Evolutionary conservation across 2,113 vertebrate genomes (phyloP), one percentile per base, ranked within the genome.

Genomic region (Nothocercus julius): DNA sequence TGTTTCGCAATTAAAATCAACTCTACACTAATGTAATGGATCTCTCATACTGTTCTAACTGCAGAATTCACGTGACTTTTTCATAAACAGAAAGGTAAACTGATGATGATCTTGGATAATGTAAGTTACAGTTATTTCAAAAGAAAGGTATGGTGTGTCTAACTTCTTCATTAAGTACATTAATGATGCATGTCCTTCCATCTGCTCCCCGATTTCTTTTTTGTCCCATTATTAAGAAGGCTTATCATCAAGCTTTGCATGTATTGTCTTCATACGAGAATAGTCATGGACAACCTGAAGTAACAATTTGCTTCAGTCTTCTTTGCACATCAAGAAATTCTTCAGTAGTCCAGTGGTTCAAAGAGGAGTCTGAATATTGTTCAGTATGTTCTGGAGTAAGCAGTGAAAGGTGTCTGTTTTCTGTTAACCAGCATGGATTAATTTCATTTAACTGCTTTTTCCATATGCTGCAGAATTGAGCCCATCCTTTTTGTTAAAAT

Each of bases 361-460:
- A 9, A 82, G 30, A 56, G 28, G 17, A 82, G 40, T 40, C 47
- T 63, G 22, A 62, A 42, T 58, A 58, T 58, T 58, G 32, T 85
- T 80, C 58, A 61, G 54, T 32, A 58, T 20, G 3, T 66, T 49
- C 58, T 83, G 67, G 25, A 89, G 53, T 19, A 73, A 49, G 56
- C 17, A 72, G 5, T 61, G 70, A 59, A 79, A 89, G 11, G 28
- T 54, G 68, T 85, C 53, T 15, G 5, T 70, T 77, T 93, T 85
- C 49, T 87, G n/a, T 74, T 59, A 54, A 4, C 13, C 73, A 45
- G 77, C 91, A 69, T 69, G 38, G 70, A 44, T 80, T 13, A 74
- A 69, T 32, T 79, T 87, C 44, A 45, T 63, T 83, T 70, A 87
- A 77, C n/a, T 91, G 17, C 20, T 17, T 87, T 94, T 87, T 49